phyloP scores from a whole-genome alignment of 2,888 invertebrate genomes.

The Rotaria magnacalcarata region DNA sequence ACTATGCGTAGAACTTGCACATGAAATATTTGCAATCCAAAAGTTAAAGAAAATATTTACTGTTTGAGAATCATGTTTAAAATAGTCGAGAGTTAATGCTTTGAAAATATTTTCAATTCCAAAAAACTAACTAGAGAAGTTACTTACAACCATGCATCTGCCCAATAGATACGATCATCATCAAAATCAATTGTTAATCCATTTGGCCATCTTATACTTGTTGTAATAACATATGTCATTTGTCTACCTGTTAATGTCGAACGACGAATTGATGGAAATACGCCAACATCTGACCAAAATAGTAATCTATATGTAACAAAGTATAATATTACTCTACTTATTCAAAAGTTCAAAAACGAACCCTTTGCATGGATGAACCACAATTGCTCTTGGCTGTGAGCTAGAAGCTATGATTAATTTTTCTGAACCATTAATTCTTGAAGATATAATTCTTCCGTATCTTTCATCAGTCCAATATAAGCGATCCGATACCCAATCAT shows the following conservation, averaged over 20 bases:
- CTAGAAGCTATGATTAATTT: constrained; percentile 88
- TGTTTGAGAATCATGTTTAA: too few species aligned
- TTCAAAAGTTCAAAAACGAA: constrained; percentile 48
- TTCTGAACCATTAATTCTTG: constrained; percentile 82
- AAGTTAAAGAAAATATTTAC: too few species aligned
- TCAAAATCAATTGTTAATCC: constrained; percentile 91
- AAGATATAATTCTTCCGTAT: constrained; percentile 50
- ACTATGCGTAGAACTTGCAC: too few species aligned
- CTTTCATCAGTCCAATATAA: constrained; percentile 95
- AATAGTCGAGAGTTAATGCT: too few species aligned
- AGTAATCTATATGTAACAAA: constrained; percentile 64
- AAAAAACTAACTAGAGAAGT: too few species aligned
- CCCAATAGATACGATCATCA: constrained; percentile 80
- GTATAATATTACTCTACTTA: not conserved
- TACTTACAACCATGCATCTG: constrained; percentile 74
- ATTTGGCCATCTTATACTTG: constrained; percentile 85
- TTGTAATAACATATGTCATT: constrained; percentile 78
- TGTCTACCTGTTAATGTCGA: constrained; percentile 93
- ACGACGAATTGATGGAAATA: constrained; percentile 77
- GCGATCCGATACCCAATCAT: constrained; percentile 95
- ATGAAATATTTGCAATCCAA: too few species aligned
- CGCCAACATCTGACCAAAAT: constrained; percentile 92
- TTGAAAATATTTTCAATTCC: constrained; percentile 48
- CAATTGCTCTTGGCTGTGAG: constrained; percentile 76
- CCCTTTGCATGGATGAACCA: constrained; percentile 92